A percentile compares a stretch with the other conserved stretches of the same genome.
These are phyloP conservation scores for Drosophila ficusphila DNA, from an alignment of 1,140 invertebrate species.

Conservation along the genomic window DNA sequence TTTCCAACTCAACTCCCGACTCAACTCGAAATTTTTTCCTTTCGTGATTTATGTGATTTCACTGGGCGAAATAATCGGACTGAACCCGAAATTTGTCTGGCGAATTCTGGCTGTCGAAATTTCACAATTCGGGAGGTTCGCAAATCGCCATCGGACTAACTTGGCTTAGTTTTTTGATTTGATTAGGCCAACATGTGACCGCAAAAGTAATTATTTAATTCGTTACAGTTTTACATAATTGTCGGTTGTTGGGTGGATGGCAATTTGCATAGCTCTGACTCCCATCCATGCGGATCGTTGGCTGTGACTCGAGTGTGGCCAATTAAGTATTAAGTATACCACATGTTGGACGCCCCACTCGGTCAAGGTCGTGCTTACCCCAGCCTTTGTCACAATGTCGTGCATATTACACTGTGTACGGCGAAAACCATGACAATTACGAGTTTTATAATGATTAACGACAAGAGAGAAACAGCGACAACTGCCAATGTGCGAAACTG, in stretches of 20 bases:
- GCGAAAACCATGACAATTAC: conserved; percentile 24
- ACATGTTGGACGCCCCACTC: conserved; percentile 62
- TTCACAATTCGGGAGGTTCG: conserved; percentile 8
- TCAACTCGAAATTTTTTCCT: conserved; percentile 4
- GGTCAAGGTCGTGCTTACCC: conserved; percentile 67
- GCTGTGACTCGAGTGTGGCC: conserved; percentile 46
- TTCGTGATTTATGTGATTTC: conserved; percentile 57
- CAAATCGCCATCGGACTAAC: neutral
- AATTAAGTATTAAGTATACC: conserved; percentile 71
- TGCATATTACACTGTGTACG: conserved; percentile 50
- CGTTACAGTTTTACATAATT: conserved; percentile 64
- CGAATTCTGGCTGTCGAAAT: conserved; percentile 16
- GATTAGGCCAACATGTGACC: conserved; percentile 20
- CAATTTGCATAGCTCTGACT: conserved; percentile 48
- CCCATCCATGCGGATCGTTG: conserved; percentile 13
- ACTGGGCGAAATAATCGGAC: conserved; percentile 2
- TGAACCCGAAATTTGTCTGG: conserved; percentile 20
- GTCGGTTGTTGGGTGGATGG: conserved; percentile 40
- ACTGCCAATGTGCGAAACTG: conserved; percentile 44
- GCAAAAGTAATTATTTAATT: conserved; percentile 60
- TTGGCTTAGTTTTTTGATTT: conserved; percentile 15
- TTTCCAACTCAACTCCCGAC: conserved; percentile 16
- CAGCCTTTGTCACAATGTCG: conserved; percentile 65
- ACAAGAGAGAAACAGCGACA: conserved; percentile 28
- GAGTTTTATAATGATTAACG: conserved; percentile 35